A percentile compares a stretch with the other conserved stretches of the same genome.
These are phyloP conservation scores for Sinodicranocentrus sp. DNA, from an alignment of 2,888 invertebrate genomes.

Conservation along the genomic window DNA sequence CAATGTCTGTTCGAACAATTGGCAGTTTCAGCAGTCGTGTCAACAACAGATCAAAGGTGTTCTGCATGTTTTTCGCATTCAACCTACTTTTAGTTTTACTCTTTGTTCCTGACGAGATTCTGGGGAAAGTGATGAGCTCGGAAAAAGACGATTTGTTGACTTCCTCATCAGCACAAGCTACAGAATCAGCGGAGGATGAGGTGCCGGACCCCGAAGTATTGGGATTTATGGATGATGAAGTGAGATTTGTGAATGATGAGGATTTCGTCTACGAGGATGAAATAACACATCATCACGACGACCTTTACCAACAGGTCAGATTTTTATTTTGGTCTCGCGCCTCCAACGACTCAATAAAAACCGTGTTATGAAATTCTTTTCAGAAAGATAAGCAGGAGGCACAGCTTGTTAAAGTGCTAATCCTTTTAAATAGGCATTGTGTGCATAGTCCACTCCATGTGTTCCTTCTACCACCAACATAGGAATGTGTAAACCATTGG, in stretches of 20 bases:
- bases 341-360: slow-evolving; percentile 36
- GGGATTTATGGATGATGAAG: slow-evolving; percentile 70
- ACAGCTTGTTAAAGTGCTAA: slow-evolving; percentile 26
- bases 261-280: slow-evolving; percentile 69
- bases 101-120: slow-evolving; percentile 44
- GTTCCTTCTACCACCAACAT: not conserved
- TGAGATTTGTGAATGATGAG: slow-evolving; percentile 69
- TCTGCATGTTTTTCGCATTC: slow-evolving; percentile 32
- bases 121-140: slow-evolving; percentile 59
- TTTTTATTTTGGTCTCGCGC: slow-evolving; percentile 41
- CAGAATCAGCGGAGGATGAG: slow-evolving; percentile 69
- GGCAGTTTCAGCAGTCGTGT: slow-evolving; percentile 35
- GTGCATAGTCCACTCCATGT: not conserved
- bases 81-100: slow-evolving; percentile 44
- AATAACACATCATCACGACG: slow-evolving; percentile 52
- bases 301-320: slow-evolving; percentile 63
- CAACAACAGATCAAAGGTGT: slow-evolving; percentile 33
- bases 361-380: slow-evolving; percentile 7
- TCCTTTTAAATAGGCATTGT: too few relatives aligned
- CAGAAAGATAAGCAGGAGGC: slow-evolving; percentile 33
- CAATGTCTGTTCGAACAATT: slow-evolving; percentile 40
- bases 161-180: slow-evolving; percentile 51
- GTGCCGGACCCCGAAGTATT: slow-evolving; percentile 39
- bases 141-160: slow-evolving; percentile 44
- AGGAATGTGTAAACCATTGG: not conserved